Conservation (phyloP, 2,888 invertebrate genomes). For the Drosophila birchii region DNA sequence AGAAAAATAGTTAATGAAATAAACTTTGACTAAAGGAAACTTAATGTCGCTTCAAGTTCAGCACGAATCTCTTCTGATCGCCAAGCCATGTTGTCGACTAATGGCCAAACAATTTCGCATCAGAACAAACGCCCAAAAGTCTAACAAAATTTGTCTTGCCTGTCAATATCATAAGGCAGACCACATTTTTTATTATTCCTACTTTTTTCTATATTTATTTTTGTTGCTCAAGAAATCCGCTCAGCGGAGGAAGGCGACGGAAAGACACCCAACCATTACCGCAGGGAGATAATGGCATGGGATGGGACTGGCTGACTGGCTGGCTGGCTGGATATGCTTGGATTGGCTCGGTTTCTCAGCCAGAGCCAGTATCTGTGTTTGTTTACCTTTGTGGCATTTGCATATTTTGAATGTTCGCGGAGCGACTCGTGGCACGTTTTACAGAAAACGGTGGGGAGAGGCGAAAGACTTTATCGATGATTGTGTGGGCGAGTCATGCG, state of each 20-base stretch:
- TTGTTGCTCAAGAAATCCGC: slow-evolving; percentile 8
- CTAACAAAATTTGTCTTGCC: slow-evolving; percentile 60
- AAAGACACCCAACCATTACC: slow-evolving; percentile 23
- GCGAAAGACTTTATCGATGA: slow-evolving; percentile 72
- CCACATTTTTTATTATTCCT: slow-evolving; percentile 19
- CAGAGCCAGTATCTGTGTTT: slow-evolving; percentile 16
- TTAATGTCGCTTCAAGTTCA: neutral
- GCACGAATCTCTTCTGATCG: neutral
- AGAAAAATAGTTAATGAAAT: neutral
- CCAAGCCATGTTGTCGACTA: slow-evolving; percentile 42
- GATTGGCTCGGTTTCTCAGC: slow-evolving; percentile 19
- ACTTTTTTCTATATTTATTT: slow-evolving; percentile 39
- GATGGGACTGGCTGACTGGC: slow-evolving; percentile 24
- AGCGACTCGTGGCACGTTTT: slow-evolving; percentile 74
- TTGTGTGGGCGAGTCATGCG: slow-evolving; percentile 58
- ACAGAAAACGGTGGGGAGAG: slow-evolving; percentile 43
- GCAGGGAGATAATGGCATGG: slow-evolving; percentile 18
- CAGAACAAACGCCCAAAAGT: slow-evolving; percentile 40
- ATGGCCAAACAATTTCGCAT: slow-evolving; percentile 54
- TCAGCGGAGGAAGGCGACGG: slow-evolving; percentile 37
- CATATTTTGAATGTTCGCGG: slow-evolving; percentile 73
- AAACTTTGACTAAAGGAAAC: neutral
- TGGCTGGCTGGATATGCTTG: slow-evolving; percentile 29
- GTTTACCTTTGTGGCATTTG: slow-evolving; percentile 70
- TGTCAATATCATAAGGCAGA: slow-evolving; percentile 64